phyloP scores from a whole-genome alignment of 2,113 vertebrate species.

The Megalops atlanticus region DNA sequence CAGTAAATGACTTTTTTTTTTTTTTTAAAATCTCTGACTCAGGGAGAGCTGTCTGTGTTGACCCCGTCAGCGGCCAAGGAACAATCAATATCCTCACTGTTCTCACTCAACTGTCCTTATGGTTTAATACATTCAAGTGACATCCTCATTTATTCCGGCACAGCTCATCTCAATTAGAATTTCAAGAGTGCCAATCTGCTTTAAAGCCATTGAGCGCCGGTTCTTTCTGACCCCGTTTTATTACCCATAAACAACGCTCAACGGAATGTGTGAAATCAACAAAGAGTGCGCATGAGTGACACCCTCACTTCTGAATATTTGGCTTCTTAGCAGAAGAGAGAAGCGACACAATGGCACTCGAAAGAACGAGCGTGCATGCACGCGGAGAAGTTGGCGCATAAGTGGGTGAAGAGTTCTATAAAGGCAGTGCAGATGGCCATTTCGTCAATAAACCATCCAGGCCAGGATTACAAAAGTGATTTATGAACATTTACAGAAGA shows the following conservation, averaged over 20 bases:
- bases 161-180: slow-evolving; percentile 20
- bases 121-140: slow-evolving; percentile 25
- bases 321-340: no score
- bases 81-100: slow-evolving; percentile 19
- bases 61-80: slow-evolving; percentile 20
- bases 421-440: no score
- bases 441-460: no score
- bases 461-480: no score
- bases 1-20: slow-evolving; percentile 17
- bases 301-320: no score
- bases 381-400: no score
- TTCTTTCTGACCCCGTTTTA: neutral
- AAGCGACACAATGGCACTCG: no score
- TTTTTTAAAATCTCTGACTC: no score
- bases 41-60: neutral
- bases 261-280: neutral
- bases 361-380: no score
- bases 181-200: neutral
- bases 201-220: neutral
- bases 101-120: slow-evolving; percentile 23
- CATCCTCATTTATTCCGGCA: slow-evolving; percentile 29
- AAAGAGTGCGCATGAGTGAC: slow-evolving; percentile 13
- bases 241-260: slow-evolving; percentile 18
- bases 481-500: no score
- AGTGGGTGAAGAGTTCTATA: no score